Evolutionary conservation across 1,140 invertebrate species (phyloP), one percentile per base, ranked within the genome.

Genomic region (Scaptomyza montana): DNA sequence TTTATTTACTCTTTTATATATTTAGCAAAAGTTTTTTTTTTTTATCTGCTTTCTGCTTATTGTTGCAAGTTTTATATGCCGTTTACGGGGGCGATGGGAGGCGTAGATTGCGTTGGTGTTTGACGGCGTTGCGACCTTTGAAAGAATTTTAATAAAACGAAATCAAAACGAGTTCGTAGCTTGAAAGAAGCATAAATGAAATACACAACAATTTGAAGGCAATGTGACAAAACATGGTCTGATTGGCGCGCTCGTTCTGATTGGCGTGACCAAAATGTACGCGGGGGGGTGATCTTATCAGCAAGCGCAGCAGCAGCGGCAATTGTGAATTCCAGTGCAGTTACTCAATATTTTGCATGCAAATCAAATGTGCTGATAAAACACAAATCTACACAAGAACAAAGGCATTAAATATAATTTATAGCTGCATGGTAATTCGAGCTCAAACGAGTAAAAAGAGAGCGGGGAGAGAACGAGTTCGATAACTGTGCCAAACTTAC

Each of bases 401-500:
- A 73, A 67, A 73, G 36, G 6, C 56, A 25, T 25, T 25, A 25
- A 45, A 67, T 60, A 36, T 41, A 71, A 5, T 65, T 57, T 56
- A 51, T 49, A 49, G 19, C 13, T 30, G 39, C 60, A 55, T 69
- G 46, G 74, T 53, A 82, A 87, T 87, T 69, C 54, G 71, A 87
- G 63, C 51, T 43, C 45, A 30, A 57, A 30, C 2, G 28, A 16
- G 9, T 16, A 3, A 28, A 46, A 21, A 8, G 46, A 9, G 25
- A 63, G 16, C 5, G 36, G 30, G 16, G 30, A 30, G 30, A 50
- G 2, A 21, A 19, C 43, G 21, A 8, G 49, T 33, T 39, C 45
- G 45, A 71, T 74, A 87, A 78, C 59, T 81, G 75, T 72, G 82
- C 78, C 70, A 81, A 66, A 51, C 84, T 89, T 87, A 87, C 82